Evolutionary conservation across 2,797 vertebrate genomes (phyloP), one percentile per base, ranked within the genome.

Genomic region (Xenops minutus): DNA sequence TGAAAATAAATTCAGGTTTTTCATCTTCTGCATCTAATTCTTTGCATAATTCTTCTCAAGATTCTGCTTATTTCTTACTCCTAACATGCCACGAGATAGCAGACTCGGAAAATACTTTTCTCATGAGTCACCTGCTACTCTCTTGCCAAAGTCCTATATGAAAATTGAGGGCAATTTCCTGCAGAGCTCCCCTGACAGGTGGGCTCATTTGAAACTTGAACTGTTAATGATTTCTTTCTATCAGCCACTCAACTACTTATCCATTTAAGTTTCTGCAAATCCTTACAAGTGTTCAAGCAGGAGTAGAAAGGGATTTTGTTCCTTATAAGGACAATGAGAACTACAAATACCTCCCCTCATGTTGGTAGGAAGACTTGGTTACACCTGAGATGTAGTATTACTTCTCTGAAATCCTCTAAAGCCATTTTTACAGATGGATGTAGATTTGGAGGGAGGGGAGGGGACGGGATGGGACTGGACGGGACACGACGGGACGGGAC

Each of bases 121-220:
- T 92, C 75, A 23, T 75, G 87, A 95, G 73, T 85, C 85, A 66
- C 61, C 26, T 52, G 55, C 39, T 71, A 59, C 63, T 69, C 17
- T 79, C 63, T 67, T 95, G 74, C 69, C 83, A 51, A 96, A 93
- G 80, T 78, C 76, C 67, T 92, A 62, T 16, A 88, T 72, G 82
- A 88, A 94, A 96, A 96, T 94, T 27, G 89, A 95, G 92, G 85
- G 59, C 87, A 95, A 91, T 94, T 92, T 94, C 51, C 82, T 84
- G 48, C 62, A 59, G 71, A 90, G 55, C 21, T 94, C 91, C 93
- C 93, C 79, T 92, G 94, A 86, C 59, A 96, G 63, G 92, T 89
- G 88, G 85, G 89, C 88, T 96, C 94, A 88, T 95, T 94, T 96
- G 77, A 83, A 97, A 76, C 43, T 68, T 86, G 69, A 86, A 89